These are phyloP conservation scores for Stenichneumon culpator DNA, from an alignment of 2,888 invertebrate species.

Conservation along the genomic window DNA sequence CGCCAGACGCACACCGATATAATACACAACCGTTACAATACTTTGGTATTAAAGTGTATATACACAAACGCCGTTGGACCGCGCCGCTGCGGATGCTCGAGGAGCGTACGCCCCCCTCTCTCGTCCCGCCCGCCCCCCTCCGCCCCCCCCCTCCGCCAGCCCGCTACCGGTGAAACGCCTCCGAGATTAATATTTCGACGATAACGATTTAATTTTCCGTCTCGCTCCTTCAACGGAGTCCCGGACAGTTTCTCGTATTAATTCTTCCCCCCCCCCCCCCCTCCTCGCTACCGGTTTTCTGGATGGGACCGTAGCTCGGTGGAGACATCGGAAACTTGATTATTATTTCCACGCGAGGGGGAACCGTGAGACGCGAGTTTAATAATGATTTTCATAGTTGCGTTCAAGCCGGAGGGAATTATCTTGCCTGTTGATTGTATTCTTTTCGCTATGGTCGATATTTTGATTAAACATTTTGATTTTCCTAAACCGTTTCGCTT, in stretches of 20 bases:
- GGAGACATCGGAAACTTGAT: background rate
- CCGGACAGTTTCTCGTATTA: constrained; percentile 57
- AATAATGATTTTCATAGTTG: too few relatives aligned
- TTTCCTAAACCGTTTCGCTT: constrained; percentile 45
- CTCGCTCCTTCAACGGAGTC: constrained; percentile 37
- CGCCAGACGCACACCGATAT: constrained; percentile 19
- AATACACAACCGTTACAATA: constrained; percentile 42
- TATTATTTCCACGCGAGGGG: too few relatives aligned
- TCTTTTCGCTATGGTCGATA: too few relatives aligned
- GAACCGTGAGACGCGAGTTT: too few relatives aligned
- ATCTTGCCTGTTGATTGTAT: too few relatives aligned
- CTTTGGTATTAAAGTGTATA: constrained; percentile 46
- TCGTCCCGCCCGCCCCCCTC: too few relatives aligned
- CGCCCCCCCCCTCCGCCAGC: too few relatives aligned
- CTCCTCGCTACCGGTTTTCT: too few relatives aligned
- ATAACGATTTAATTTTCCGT: constrained; percentile 75
- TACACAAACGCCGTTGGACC: constrained; percentile 6
- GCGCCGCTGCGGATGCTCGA: constrained; percentile 20
- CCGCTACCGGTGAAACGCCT: constrained; percentile 53
- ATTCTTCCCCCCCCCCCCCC: constrained; percentile 23
- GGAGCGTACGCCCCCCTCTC: constrained; percentile 39
- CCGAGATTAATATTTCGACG: constrained; percentile 82
- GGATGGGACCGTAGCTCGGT: background rate
- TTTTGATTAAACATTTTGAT: background rate
- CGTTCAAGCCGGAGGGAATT: too few relatives aligned